Evolutionary conservation across 2,113 vertebrate genomes (phyloP).

Genomic region (Cyphomyrus discorhynchus): DNA sequence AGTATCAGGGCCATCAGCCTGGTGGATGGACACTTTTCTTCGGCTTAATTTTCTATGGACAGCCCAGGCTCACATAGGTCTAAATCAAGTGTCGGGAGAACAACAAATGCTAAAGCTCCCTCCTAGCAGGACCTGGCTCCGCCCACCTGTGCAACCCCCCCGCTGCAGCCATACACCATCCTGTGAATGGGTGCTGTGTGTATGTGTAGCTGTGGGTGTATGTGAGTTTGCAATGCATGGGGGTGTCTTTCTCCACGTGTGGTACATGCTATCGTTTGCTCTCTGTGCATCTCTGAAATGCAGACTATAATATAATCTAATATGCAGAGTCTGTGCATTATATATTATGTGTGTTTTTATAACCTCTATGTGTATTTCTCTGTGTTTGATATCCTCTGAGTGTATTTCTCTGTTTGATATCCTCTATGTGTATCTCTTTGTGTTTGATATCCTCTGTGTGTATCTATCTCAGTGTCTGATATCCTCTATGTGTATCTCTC

Average conservation of each 20-base stretch:
- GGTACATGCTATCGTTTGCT: not conserved
- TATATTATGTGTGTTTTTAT: not conserved
- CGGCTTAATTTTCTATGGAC: not conserved
- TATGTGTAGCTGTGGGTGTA: not conserved
- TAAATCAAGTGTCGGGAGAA: not conserved
- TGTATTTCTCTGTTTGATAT: not conserved
- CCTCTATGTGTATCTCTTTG: not conserved
- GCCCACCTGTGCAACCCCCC: not conserved
- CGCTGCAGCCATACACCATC: not conserved
- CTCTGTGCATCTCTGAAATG: not conserved
- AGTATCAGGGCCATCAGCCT: not conserved
- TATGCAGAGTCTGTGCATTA: not conserved
- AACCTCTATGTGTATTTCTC: not conserved
- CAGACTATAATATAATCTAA: not conserved
- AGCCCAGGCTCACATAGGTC: not conserved
- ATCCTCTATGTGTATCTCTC: not conserved
- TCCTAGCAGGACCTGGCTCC: not conserved
- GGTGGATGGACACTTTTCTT: not conserved
- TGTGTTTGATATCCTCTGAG: not conserved
- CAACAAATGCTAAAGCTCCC: not conserved
- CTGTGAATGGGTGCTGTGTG: constrained; percentile 24
- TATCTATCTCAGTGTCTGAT: not conserved
- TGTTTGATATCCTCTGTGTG: no score
- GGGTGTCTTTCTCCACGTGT: not conserved
- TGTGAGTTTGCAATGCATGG: not conserved